A percentile compares a stretch with the other conserved stretches of the same genome.
These are phyloP conservation scores for Drosophila kambysellisi DNA, from an alignment of 2,888 invertebrate genomes.

Conservation along the genomic window DNA sequence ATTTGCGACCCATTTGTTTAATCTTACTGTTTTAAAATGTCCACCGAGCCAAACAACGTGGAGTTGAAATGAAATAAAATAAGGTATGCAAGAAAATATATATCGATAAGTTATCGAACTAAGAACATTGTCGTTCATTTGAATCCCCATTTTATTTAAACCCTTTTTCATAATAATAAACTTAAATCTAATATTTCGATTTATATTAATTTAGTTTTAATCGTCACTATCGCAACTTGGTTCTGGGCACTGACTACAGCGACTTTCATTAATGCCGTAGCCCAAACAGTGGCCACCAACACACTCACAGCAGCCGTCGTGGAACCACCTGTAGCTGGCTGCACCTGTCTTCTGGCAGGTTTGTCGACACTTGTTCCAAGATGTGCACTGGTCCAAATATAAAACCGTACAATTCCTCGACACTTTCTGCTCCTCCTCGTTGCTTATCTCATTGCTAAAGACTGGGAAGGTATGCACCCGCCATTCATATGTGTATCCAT, in stretches of 20 bases:
- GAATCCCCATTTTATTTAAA: slow-evolving; percentile 19
- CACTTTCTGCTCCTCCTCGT: slow-evolving; percentile 84
- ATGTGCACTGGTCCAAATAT: slow-evolving; percentile 95
- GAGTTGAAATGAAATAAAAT: slow-evolving; percentile 45
- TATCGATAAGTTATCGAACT: slow-evolving; percentile 25
- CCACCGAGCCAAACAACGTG: slow-evolving; percentile 64
- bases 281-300: slow-evolving; percentile 94
- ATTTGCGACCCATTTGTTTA: slow-evolving; percentile 73
- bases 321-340: slow-evolving; percentile 86
- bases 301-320: slow-evolving; percentile 97
- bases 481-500: slow-evolving; percentile 90
- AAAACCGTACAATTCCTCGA: slow-evolving; percentile 95
- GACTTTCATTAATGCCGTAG: slow-evolving; percentile 95
- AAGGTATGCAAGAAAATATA: slow-evolving; percentile 35
- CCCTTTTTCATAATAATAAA: slow-evolving; percentile 14
- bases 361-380: slow-evolving; percentile 93
- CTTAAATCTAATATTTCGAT: slow-evolving; percentile 3
- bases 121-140: not conserved
- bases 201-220: not conserved
- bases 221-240: slow-evolving; percentile 87
- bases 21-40: slow-evolving; percentile 1
- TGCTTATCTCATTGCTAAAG: slow-evolving; percentile 88
- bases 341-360: slow-evolving; percentile 87
- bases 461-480: slow-evolving; percentile 91
- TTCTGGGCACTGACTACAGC: slow-evolving; percentile 88